A percentile compares a stretch with the other conserved stretches of the same genome.
Conservation (phyloP, 2,797 vertebrate species). For the Euthynnus affinis region DNA sequence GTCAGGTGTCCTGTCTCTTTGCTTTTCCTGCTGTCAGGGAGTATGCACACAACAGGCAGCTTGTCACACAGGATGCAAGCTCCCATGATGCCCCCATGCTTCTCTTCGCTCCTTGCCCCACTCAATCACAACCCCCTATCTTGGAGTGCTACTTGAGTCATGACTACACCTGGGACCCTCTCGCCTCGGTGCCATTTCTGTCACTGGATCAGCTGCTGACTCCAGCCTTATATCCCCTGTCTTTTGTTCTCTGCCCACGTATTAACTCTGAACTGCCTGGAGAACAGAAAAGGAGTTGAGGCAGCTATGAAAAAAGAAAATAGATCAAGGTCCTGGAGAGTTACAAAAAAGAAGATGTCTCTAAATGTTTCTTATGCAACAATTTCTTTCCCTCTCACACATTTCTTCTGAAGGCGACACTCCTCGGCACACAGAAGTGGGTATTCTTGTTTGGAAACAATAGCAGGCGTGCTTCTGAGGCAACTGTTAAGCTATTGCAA, state of each 20-base stretch:
- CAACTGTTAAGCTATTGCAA: conserved; percentile 77
- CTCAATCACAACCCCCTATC: conserved; percentile 58
- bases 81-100: conserved; percentile 55
- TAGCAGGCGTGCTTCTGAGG: conserved; percentile 76
- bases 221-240: conserved; percentile 55
- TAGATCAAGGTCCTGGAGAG: conserved; percentile 75
- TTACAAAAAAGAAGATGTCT: conserved; percentile 53
- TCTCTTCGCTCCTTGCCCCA: conserved; percentile 50
- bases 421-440: conserved; percentile 74
- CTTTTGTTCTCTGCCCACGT: conserved; percentile 76
- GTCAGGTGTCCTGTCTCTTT: conserved; percentile 68
- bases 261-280: conserved; percentile 71
- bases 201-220: conserved; percentile 78
- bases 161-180: conserved; percentile 79
- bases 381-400: conserved; percentile 71
- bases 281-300: conserved; percentile 64
- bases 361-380: conserved; percentile 81
- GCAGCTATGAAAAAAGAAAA: conserved; percentile 58
- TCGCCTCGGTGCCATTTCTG: conserved; percentile 69
- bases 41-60: conserved; percentile 57
- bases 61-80: conserved; percentile 68
- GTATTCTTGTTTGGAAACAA: conserved; percentile 84
- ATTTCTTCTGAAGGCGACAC: conserved; percentile 75
- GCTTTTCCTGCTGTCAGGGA: conserved; percentile 68
- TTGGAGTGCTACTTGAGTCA: conserved; percentile 75